A percentile compares a stretch with the other conserved stretches of the same genome.
These are phyloP conservation scores for Hirtodrosophila confusa DNA, from an alignment of 2,888 invertebrate genomes.

Conservation along the genomic window DNA sequence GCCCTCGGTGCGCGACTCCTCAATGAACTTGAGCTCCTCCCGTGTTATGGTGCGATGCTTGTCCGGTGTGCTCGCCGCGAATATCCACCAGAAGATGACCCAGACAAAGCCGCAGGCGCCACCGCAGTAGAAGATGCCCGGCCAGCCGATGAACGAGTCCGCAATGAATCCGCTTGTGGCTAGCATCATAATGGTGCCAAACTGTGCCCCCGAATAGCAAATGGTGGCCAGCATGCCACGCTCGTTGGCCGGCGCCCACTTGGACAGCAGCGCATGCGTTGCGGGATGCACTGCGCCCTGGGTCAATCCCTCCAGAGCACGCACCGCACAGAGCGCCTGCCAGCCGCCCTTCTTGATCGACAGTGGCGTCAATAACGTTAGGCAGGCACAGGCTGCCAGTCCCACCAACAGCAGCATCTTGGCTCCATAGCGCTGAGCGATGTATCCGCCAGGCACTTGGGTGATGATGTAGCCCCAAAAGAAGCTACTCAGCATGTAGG, in stretches of 20 bases:
- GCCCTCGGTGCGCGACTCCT: conserved; percentile 85
- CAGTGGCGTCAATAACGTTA: conserved; percentile 88
- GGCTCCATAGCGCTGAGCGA: conserved; percentile 90
- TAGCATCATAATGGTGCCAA: conserved; percentile 92
- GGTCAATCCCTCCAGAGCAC: conserved; percentile 88
- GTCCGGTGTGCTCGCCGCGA: conserved; percentile 88
- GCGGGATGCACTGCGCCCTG: conserved; percentile 89
- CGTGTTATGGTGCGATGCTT: conserved; percentile 86
- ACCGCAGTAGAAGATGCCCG: conserved; percentile 90
- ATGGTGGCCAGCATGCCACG: conserved; percentile 88
- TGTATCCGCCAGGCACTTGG: conserved; percentile 88
- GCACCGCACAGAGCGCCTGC: conserved; percentile 85
- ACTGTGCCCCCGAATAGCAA: conserved; percentile 90
- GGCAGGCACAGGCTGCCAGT: conserved; percentile 86
- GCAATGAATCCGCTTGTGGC: conserved; percentile 89
- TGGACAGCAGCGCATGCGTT: conserved; percentile 88
- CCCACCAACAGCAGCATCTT: conserved; percentile 87
- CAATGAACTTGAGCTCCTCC: conserved; percentile 88
- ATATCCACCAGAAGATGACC: conserved; percentile 86
- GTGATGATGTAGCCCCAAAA: conserved; percentile 88
- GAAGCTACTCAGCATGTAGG: conserved; percentile 87
- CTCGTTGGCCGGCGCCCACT: conserved; percentile 89
- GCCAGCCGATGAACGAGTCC: conserved; percentile 89
- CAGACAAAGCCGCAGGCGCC: conserved; percentile 87
- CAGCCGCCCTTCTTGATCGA: conserved; percentile 88